Evolutionary conservation across 2,888 invertebrate species (phyloP).

Genomic region (Agrypnus murinus): DNA sequence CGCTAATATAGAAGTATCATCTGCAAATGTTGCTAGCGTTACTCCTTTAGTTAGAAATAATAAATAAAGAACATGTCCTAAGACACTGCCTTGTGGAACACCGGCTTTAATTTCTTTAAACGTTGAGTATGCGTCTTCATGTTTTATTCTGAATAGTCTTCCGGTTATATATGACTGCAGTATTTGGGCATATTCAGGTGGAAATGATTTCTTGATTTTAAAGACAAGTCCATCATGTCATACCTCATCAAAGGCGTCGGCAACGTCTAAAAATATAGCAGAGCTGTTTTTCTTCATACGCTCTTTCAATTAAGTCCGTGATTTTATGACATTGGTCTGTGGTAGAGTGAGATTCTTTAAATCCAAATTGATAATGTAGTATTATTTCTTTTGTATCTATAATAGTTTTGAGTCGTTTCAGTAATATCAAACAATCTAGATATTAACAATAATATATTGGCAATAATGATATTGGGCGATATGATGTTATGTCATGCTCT

Average conservation of each 20-base stretch:
- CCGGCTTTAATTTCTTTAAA: no score
- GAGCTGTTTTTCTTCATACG: conserved; percentile 39
- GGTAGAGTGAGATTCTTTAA: conserved; percentile 2
- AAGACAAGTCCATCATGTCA: conserved; percentile 16
- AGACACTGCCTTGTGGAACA: no score
- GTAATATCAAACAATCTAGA: conserved; percentile 31
- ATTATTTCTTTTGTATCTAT: conserved; percentile 3
- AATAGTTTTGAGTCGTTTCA: conserved; percentile 12
- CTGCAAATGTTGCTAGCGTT: no score
- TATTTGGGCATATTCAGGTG: no score
- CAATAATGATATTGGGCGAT: conserved; percentile 47
- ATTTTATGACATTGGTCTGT: conserved; percentile 10
- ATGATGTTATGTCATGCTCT: conserved; percentile 45
- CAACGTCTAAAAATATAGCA: conserved; percentile 1
- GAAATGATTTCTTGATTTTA: no score
- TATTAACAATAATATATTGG: no score
- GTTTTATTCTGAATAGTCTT: no score
- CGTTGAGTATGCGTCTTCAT: no score
- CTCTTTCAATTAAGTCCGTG: conserved; percentile 18
- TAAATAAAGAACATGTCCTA: no score
- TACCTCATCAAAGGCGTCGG: conserved; percentile 16
- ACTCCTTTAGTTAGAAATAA: no score
- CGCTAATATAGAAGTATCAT: no score
- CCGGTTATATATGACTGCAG: no score
- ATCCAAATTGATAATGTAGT: conserved; percentile 8